A percentile compares a stretch with the other conserved stretches of the same genome.
Evolutionary conservation across 2,888 invertebrate species (phyloP).

Genomic region (Lingula anatina): DNA sequence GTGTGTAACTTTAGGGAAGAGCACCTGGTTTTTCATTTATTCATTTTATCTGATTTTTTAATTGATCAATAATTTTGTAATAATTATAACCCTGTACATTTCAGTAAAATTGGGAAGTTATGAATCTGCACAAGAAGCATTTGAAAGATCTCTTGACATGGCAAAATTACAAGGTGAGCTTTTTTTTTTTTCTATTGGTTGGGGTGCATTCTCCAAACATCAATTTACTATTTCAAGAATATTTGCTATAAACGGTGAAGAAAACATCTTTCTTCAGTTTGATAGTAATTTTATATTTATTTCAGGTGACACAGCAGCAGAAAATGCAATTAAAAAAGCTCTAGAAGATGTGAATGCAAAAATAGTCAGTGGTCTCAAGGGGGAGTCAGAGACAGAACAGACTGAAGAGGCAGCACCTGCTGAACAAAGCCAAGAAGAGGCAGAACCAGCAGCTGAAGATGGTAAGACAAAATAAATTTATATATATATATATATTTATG

Average conservation of each 20-base stretch:
- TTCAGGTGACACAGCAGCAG: slow-evolving; percentile 36
- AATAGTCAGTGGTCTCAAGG: slow-evolving; percentile 13
- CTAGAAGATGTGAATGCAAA: slow-evolving; percentile 41
- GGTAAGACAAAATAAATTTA: no score
- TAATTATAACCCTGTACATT: no score
- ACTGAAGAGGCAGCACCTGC: no score
- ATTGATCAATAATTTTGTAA: no score
- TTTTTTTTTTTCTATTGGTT: background rate
- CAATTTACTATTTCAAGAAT: no score
- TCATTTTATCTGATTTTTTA: no score
- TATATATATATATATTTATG: no score
- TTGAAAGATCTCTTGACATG: slow-evolving; percentile 42
- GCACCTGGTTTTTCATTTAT: no score
- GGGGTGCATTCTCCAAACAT: background rate
- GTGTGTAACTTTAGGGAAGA: no score
- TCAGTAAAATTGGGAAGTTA: slow-evolving; percentile 39
- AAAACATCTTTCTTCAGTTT: background rate
- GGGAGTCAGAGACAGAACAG: slow-evolving; percentile 1
- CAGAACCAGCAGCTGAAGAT: no score
- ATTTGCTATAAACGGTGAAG: no score
- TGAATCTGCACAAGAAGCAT: slow-evolving; percentile 30
- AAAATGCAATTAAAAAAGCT: slow-evolving; percentile 43
- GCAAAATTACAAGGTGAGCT: slow-evolving; percentile 30
- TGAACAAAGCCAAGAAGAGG: no score
- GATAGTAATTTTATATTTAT: background rate